Conservation (phyloP, 2,888 invertebrate genomes). For the Pantelozetes paolii region DNA sequence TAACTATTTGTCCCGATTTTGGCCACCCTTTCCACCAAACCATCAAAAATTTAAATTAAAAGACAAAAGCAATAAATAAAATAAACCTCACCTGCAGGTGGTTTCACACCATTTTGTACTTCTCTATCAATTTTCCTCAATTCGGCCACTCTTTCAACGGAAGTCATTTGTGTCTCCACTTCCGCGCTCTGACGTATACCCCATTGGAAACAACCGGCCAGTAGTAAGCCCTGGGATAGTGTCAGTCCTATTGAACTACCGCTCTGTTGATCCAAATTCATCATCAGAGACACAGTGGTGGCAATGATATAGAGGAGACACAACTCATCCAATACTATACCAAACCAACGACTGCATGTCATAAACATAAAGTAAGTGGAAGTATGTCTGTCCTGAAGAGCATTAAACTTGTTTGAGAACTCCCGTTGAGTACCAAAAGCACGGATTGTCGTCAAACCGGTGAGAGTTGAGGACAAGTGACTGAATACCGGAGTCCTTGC, state of each 20-base stretch:
- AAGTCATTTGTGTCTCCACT: slow-evolving; percentile 55
- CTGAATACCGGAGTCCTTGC: slow-evolving; percentile 50
- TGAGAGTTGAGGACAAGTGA: slow-evolving; percentile 48
- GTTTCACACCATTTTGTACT: slow-evolving; percentile 59
- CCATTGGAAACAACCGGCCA: slow-evolving; percentile 58
- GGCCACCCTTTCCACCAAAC: slow-evolving; percentile 53
- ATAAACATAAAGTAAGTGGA: slow-evolving; percentile 87
- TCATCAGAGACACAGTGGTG: slow-evolving; percentile 69
- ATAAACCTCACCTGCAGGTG: slow-evolving; percentile 48
- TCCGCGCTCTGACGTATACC: slow-evolving; percentile 58
- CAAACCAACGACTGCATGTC: slow-evolving; percentile 79
- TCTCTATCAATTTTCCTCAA: slow-evolving; percentile 72
- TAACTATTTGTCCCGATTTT: slow-evolving; percentile 49
- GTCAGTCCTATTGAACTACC: slow-evolving; percentile 69
- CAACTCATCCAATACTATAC: slow-evolving; percentile 81
- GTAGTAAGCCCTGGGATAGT: slow-evolving; percentile 60
- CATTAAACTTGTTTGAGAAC: slow-evolving; percentile 58
- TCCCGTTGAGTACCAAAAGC: slow-evolving; percentile 70
- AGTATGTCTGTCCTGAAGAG: slow-evolving; percentile 66
- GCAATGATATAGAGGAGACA: slow-evolving; percentile 78
- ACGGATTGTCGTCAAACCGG: slow-evolving; percentile 47
- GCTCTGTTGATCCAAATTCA: slow-evolving; percentile 20
- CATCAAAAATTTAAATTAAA: not conserved
- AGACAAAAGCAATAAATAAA: too few relatives aligned
- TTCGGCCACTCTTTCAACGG: slow-evolving; percentile 76